These are phyloP conservation scores for Flexamia atlantica DNA, from an alignment of 2,888 invertebrate species.

Conservation along the genomic window DNA sequence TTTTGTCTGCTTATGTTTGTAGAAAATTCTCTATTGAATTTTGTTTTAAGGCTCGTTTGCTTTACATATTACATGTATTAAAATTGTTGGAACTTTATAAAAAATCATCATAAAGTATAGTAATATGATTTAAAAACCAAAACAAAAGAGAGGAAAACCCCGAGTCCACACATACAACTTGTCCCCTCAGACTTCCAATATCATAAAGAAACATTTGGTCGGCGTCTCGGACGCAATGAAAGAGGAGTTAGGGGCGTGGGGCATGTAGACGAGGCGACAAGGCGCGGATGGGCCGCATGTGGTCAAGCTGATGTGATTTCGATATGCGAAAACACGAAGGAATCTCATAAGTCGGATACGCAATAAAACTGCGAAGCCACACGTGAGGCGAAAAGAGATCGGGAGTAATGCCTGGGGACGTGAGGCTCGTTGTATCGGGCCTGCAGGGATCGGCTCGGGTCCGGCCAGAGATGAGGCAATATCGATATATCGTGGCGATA, in stretches of 20 bases:
- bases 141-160: no score
- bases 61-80: no score
- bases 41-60: no score
- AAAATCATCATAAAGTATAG: no score
- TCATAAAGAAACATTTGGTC: background rate
- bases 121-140: no score
- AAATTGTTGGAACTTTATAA: no score
- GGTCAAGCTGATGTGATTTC: conserved; percentile 71
- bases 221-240: conserved; percentile 1
- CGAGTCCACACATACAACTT: no score
- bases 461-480: no score
- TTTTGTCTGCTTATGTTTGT: no score
- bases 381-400: conserved; percentile 51
- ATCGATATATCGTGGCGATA: no score
- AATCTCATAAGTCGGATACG: conserved; percentile 63
- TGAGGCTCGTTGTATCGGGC: conserved; percentile 22
- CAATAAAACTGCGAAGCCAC: conserved; percentile 10
- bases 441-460: background rate
- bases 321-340: conserved; percentile 70
- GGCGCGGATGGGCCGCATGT: conserved; percentile 65
- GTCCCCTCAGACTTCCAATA: background rate
- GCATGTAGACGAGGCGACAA: conserved; percentile 54
- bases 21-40: no score
- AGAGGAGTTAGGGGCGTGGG: conserved; percentile 16
- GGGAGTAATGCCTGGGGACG: conserved; percentile 28